Evolutionary conservation across 2,888 invertebrate genomes (phyloP), one percentile per base, ranked within the genome.

Genomic region (Pammene aurita): DNA sequence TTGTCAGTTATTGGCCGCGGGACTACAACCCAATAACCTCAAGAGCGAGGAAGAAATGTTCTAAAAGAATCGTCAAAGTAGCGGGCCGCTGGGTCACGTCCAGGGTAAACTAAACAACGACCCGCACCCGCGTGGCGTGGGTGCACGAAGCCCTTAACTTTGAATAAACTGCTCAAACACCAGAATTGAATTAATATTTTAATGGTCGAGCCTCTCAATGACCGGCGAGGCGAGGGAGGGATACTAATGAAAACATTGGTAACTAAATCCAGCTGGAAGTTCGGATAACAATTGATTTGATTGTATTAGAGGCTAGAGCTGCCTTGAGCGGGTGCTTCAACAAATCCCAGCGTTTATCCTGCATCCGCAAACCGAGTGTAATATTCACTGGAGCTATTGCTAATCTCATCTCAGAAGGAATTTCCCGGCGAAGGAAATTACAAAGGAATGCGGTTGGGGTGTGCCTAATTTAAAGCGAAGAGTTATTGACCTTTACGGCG

Each of bases 141-240:
- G n/a, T n/a, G 16, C 35, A 48, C 48, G 34, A 16, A 46, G 48
- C 26, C 56, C 34, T 62, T 7, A 67, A 67, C 62, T 67, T 63
- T 63, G 56, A 50, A 63, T 50, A 62, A 67, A 56, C 67, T 18
- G 62, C 34, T 63, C 56, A 34, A 63, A 63, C 56, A 34, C 13
- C 60, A 50, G n/a, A 62, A 50, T 56, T 13, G 16, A 62, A 67
- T 63, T 62, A 62, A 62, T 67, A 62, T 62, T 67, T 14, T 62
- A 67, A 67, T 50, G 56, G 56, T 41, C 38, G 16, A 34, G 42
- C 34, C 9, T 26, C 35, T 14, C 35, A 13, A 13, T 61, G 11
- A 7, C 46, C 48, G 14, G 65, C 11, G 54, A 18, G 54, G 26
- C 14, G 16, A 5, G 42, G 52, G 13, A 26, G 38, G 16, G 35